phyloP scores from a whole-genome alignment of 1,140 invertebrate genomes.

The Bombus ignitus region DNA sequence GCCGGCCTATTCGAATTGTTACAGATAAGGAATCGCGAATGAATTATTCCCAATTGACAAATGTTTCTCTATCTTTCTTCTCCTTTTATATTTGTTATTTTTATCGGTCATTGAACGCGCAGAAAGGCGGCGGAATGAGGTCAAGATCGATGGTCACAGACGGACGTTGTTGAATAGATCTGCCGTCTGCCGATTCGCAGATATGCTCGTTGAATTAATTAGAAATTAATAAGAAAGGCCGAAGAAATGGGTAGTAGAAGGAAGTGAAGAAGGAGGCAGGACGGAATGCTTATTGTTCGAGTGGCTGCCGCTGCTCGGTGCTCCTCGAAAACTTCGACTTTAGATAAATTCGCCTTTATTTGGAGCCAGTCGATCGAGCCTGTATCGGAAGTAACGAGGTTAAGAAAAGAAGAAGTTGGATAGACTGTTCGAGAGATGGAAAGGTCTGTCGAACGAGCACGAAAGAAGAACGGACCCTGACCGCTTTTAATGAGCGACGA shows the following conservation, averaged over 20 bases:
- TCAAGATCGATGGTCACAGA: background rate
- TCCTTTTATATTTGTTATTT: background rate
- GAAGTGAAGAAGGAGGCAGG: background rate
- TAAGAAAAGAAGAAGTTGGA: constrained; percentile 54
- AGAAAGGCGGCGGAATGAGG: background rate
- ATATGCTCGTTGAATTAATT: constrained; percentile 26
- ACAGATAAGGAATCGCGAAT: constrained; percentile 2
- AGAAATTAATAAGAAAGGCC: background rate
- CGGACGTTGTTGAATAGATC: no score
- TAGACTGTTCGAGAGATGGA: background rate
- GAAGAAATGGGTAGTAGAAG: no score
- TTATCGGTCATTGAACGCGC: background rate
- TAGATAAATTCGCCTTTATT: constrained; percentile 42
- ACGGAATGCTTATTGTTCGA: constrained; percentile 15
- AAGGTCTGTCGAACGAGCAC: background rate
- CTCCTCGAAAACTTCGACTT: constrained; percentile 32
- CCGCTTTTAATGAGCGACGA: constrained; percentile 65
- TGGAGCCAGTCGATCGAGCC: constrained; percentile 26
- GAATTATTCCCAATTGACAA: constrained; percentile 11
- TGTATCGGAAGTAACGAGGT: constrained; percentile 58
- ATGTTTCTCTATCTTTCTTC: background rate
- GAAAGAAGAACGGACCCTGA: constrained; percentile 4
- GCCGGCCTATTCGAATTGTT: background rate
- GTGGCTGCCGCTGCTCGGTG: background rate
- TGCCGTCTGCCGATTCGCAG: background rate